These are phyloP conservation scores for Yponomeuta plumbellus DNA, from an alignment of 2,888 invertebrate species.

Conservation along the genomic window DNA sequence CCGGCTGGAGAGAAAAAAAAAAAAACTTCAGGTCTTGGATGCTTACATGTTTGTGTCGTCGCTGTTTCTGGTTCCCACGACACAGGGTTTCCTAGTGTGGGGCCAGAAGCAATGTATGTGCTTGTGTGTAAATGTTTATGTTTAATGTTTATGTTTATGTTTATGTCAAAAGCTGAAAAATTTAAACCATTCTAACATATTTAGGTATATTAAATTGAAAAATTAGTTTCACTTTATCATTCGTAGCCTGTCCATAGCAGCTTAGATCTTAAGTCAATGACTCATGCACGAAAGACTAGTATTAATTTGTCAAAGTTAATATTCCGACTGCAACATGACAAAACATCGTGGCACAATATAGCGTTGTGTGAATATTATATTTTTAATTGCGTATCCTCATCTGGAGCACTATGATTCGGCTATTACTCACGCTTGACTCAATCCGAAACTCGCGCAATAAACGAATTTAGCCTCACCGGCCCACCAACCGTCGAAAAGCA, in stretches of 20 bases:
- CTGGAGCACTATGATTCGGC: constrained; percentile 15
- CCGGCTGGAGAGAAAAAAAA: too few relatives aligned
- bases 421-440: constrained; percentile 23
- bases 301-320: background rate
- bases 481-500: constrained; percentile 64
- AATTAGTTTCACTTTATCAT: constrained; percentile 14
- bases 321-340: background rate
- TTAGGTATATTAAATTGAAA: constrained; percentile 16
- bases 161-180: too few relatives aligned
- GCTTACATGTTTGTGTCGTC: too few relatives aligned
- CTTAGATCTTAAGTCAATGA: background rate
- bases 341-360: background rate
- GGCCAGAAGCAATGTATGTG: too few relatives aligned
- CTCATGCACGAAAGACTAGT: background rate
- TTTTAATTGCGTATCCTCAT: constrained; percentile 8
- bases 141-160: too few relatives aligned
- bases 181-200: too few relatives aligned
- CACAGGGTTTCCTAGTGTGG: too few relatives aligned
- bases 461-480: constrained; percentile 26
- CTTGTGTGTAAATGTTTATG: too few relatives aligned
- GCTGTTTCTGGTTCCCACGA: too few relatives aligned
- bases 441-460: constrained; percentile 26
- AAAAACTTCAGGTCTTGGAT: too few relatives aligned
- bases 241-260: too few relatives aligned
- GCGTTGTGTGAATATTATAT: background rate